These are phyloP conservation scores for Quiscalus mexicanus DNA, from an alignment of 2,113 vertebrate species.

Conservation along the genomic window DNA sequence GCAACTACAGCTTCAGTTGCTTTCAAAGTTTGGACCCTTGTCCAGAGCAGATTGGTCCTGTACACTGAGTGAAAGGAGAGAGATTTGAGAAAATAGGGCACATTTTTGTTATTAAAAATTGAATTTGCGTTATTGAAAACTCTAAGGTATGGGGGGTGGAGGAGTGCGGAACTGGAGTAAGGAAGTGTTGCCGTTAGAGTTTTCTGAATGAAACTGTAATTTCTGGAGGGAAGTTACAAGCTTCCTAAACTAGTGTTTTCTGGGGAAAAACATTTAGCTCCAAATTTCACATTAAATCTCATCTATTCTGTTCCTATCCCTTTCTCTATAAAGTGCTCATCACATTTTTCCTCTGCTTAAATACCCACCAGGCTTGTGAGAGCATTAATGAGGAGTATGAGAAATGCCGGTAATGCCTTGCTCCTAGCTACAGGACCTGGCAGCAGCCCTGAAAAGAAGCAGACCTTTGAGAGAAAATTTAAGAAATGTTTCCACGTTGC, in stretches of 20 bases:
- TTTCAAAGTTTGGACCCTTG: neutral
- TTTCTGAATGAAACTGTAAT: neutral
- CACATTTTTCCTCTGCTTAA: neutral
- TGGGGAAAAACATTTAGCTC: neutral
- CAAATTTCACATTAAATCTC: neutral
- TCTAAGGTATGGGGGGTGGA: neutral
- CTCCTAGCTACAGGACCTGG: neutral
- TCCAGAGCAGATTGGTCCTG: neutral
- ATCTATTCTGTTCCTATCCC: neutral
- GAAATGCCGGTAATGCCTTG: neutral
- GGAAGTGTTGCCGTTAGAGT: accelerated
- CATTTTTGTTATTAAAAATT: neutral
- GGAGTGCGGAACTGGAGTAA: neutral
- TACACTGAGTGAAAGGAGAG: neutral
- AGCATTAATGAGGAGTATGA: neutral
- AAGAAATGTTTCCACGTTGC: neutral
- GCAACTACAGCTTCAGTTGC: neutral
- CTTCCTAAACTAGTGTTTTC: neutral
- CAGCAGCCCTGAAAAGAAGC: neutral
- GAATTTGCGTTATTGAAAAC: neutral
- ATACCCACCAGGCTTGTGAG: neutral
- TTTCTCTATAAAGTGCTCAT: neutral
- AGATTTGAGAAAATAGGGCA: neutral
- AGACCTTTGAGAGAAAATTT: neutral
- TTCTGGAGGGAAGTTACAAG: neutral